phyloP scores from a whole-genome alignment of 2,797 vertebrate species.

The Cynodonichthys magdalenae region DNA sequence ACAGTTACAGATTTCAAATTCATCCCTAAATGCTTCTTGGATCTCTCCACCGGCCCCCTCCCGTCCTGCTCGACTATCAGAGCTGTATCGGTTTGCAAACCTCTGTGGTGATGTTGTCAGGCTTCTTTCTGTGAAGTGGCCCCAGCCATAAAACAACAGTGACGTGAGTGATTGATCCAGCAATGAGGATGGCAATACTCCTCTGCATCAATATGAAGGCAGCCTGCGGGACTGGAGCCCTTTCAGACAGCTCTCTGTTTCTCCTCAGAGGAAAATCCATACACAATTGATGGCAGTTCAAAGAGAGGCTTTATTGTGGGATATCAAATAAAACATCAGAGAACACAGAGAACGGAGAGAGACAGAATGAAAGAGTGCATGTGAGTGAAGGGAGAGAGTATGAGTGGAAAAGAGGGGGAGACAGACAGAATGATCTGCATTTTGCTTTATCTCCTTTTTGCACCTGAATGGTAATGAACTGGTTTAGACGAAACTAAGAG shows the following conservation, averaged over 20 bases:
- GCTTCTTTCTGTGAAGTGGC: conserved; percentile 80
- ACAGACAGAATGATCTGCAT: conserved; percentile 75
- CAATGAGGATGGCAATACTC: conserved; percentile 84
- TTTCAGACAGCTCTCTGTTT: conserved; percentile 83
- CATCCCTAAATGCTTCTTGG: conserved; percentile 57
- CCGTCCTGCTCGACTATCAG: conserved; percentile 74
- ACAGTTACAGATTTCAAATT: conserved; percentile 74
- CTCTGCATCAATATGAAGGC: conserved; percentile 83
- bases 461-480: conserved; percentile 80
- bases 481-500: conserved; percentile 65
- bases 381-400: conserved; percentile 61
- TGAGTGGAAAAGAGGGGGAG: conserved; percentile 59
- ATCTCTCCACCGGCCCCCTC: conserved; percentile 44
- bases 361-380: conserved; percentile 69
- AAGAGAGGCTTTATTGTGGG: conserved; percentile 84
- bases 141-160: conserved; percentile 81
- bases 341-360: conserved; percentile 76
- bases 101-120: conserved; percentile 81
- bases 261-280: conserved; percentile 84
- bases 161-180: conserved; percentile 83
- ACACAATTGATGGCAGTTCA: conserved; percentile 84
- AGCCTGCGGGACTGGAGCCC: conserved; percentile 81
- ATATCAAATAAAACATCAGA: conserved; percentile 85
- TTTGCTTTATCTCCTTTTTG: conserved; percentile 77
- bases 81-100: conserved; percentile 80